These are phyloP conservation scores for Astropecten irregularis DNA, from an alignment of 53 echinoderm and acorn worm species.

Conservation along the genomic window DNA sequence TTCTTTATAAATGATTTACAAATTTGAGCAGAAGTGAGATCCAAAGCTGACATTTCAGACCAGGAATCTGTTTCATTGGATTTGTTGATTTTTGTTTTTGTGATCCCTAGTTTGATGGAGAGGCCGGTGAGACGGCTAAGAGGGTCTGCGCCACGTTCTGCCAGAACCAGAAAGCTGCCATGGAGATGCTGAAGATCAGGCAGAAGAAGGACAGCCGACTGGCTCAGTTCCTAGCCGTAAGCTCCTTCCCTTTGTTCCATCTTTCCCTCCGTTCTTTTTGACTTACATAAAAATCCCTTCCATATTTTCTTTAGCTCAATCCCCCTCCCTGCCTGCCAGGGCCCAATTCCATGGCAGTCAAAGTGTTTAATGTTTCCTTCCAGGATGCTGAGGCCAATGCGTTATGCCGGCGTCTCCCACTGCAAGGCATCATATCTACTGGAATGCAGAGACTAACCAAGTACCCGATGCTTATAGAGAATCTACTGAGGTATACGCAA, in stretches of 20 bases:
- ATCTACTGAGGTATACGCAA: slow-evolving; percentile 85
- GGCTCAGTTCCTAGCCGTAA: slow-evolving; percentile 74
- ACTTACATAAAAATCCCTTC: too few relatives aligned
- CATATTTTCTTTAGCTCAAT: too few relatives aligned
- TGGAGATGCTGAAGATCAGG: slow-evolving; percentile 81
- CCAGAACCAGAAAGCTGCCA: slow-evolving; percentile 79
- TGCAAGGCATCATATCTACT: slow-evolving; percentile 81
- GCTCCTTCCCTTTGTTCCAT: too few relatives aligned
- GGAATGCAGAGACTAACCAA: slow-evolving; percentile 95
- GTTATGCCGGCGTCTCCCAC: slow-evolving; percentile 81
- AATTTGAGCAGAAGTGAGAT: too few relatives aligned
- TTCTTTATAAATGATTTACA: too few relatives aligned
- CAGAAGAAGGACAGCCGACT: slow-evolving; percentile 72
- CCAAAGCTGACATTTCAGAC: too few relatives aligned
- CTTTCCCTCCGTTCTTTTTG: too few relatives aligned
- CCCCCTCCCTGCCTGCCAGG: too few relatives aligned
- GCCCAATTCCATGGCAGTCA: too few relatives aligned
- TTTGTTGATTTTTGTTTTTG: neutral
- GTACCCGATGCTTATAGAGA: slow-evolving; percentile 91
- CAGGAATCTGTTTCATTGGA: too few relatives aligned
- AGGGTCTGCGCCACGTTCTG: slow-evolving; percentile 80
- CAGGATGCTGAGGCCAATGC: slow-evolving; percentile 90
- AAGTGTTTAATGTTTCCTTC: slow-evolving; percentile 7
- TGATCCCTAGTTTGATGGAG: slow-evolving; percentile 81
- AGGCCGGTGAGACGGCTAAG: slow-evolving; percentile 76